Conservation (phyloP, 2,113 vertebrate species). For the Phodopus roborovskii region DNA sequence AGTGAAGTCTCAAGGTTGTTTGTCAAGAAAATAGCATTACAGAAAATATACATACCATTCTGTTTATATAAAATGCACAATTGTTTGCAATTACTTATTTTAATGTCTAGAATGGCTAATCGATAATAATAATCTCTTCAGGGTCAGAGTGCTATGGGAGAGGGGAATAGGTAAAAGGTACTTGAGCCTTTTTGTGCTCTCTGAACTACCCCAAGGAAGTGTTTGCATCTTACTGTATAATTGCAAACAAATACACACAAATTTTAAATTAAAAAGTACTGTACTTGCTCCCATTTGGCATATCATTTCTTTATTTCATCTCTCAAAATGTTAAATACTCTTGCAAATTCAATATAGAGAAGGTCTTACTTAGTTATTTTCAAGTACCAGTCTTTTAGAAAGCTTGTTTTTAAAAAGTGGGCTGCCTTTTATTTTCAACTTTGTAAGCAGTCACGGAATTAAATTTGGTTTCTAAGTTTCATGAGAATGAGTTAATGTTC, state of each 20-base stretch:
- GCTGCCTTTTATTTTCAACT: constrained; percentile 19
- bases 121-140: background rate
- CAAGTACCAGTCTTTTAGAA: constrained; percentile 44
- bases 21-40: background rate
- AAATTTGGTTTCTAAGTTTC: constrained; percentile 70
- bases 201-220: background rate
- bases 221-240: background rate
- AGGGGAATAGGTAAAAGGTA: background rate
- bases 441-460: constrained; percentile 71
- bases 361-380: constrained; percentile 27
- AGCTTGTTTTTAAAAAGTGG: constrained; percentile 35
- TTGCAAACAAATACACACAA: background rate
- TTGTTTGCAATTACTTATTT: background rate
- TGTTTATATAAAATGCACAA: background rate
- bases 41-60: background rate
- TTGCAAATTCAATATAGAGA: constrained; percentile 22
- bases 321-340: constrained; percentile 30
- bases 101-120: background rate
- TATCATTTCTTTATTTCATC: background rate
- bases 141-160: background rate
- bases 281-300: background rate
- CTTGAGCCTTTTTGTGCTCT: background rate
- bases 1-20: background rate
- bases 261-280: background rate
- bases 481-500: constrained; percentile 67